A percentile compares a stretch with the other conserved stretches of the same genome.
phyloP scores from a whole-genome alignment of 2,113 vertebrate genomes.

The Clarias macrocephalus region DNA sequence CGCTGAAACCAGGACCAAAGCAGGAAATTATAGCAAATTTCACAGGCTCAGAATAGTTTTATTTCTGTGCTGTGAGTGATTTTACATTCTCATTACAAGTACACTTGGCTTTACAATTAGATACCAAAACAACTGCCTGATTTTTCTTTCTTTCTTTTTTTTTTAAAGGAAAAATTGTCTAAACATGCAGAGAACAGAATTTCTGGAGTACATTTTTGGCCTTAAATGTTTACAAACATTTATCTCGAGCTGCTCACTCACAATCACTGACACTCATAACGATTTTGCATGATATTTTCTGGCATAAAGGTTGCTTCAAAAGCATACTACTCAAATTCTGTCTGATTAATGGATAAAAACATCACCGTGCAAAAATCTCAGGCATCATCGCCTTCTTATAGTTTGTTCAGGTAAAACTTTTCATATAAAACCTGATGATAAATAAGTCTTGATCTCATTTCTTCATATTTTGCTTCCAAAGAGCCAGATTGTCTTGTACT shows the following conservation, averaged over 20 bases:
- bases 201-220: not conserved
- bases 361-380: not conserved
- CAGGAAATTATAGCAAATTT: not conserved
- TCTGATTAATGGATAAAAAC: too few species aligned
- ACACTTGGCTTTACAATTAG: not conserved
- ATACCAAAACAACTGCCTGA: not conserved
- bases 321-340: not conserved
- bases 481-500: too few species aligned
- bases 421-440: not conserved
- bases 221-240: not conserved
- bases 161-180: not conserved
- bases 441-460: not conserved
- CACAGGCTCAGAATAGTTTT: not conserved
- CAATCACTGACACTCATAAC: too few species aligned
- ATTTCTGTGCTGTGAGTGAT: not conserved
- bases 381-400: not conserved
- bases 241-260: not conserved
- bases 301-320: not conserved
- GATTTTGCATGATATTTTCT: not conserved
- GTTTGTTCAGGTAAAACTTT: not conserved
- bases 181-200: not conserved
- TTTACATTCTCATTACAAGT: not conserved
- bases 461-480: too few species aligned
- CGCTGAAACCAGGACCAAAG: slow-evolving; percentile 15
- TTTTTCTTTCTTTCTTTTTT: not conserved